Evolutionary conservation across 2,113 vertebrate species (phyloP).

Genomic region (Chrysochloris asiatica): DNA sequence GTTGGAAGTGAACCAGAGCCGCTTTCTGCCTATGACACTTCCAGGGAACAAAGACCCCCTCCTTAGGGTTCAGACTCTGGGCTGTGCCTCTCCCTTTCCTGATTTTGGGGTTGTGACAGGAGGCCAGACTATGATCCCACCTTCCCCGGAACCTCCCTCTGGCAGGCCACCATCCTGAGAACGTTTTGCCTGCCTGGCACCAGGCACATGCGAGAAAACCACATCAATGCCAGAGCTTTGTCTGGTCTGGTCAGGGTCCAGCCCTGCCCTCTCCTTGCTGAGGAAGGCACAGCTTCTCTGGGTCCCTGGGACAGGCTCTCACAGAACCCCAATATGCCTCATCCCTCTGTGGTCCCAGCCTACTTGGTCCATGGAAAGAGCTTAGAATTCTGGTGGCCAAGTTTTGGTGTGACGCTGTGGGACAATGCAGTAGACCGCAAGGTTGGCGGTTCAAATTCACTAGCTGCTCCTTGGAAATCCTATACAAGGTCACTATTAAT

Average conservation of each 20-base stretch:
- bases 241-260: not conserved
- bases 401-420: too few species aligned
- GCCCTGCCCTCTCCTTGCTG: not conserved
- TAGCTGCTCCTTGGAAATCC: too few species aligned
- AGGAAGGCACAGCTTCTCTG: not conserved
- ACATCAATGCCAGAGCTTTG: not conserved
- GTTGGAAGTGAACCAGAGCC: not conserved
- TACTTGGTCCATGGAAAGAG: fast-evolving
- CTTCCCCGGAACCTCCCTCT: not conserved
- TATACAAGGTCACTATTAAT: too few species aligned
- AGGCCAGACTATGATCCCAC: not conserved
- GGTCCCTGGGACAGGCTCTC: not conserved
- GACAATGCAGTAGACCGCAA: too few species aligned
- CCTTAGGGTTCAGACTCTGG: not conserved
- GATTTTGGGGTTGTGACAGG: not conserved
- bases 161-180: not conserved
- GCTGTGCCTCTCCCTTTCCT: not conserved
- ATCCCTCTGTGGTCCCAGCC: not conserved
- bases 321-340: not conserved
- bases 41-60: not conserved
- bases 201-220: not conserved
- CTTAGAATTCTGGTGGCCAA: too few species aligned
- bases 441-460: too few species aligned
- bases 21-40: not conserved
- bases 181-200: not conserved